Percentiles rank a stretch among this genome's conserved stretches.
Evolutionary conservation across 2,797 vertebrate species (phyloP).

Genomic region (Coracias cyanogaster): DNA sequence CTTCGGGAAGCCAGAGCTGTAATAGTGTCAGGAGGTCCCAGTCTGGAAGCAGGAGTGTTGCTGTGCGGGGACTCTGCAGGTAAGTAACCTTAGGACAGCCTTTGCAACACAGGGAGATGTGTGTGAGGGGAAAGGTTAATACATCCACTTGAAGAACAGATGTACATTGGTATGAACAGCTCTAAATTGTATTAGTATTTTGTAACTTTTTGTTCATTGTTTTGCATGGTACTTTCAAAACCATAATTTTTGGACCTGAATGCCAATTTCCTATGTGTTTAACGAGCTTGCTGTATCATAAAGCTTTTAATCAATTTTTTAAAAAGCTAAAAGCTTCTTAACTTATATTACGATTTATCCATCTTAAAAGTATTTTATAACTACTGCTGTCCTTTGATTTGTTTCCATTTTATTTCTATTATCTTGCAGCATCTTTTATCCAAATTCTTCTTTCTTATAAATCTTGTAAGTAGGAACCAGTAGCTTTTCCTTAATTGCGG

Average conservation of each 20-base stretch:
- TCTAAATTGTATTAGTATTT: conserved; percentile 65
- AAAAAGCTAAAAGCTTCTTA: conserved; percentile 81
- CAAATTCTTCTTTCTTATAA: conserved; percentile 99
- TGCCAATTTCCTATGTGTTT: conserved; percentile 82
- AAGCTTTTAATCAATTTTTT: conserved; percentile 81
- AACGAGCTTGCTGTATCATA: conserved; percentile 81
- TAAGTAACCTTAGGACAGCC: not conserved
- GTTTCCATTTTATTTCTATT: conserved; percentile 99
- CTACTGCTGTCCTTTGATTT: conserved; percentile 98
- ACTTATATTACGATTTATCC: conserved; percentile 83
- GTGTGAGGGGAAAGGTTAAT: conserved; percentile 73
- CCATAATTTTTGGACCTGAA: conserved; percentile 81
- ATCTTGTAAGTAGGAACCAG: conserved; percentile 99
- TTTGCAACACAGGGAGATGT: not conserved
- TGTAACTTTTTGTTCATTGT: conserved; percentile 80
- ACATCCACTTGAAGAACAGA: conserved; percentile 32
- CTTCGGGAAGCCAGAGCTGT: not conserved
- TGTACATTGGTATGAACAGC: conserved; percentile 33
- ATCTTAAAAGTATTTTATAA: conserved; percentile 90
- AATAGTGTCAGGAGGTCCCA: rapidly evolving
- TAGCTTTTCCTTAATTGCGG: conserved; percentile 94
- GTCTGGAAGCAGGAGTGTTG: not conserved
- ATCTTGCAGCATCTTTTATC: conserved; percentile 99
- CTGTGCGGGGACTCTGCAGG: not conserved
- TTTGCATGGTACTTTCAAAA: conserved; percentile 84